A percentile compares a stretch with the other conserved stretches of the same genome.
phyloP scores from a whole-genome alignment of 1,140 invertebrate species.

The Microplitis demolitor region DNA sequence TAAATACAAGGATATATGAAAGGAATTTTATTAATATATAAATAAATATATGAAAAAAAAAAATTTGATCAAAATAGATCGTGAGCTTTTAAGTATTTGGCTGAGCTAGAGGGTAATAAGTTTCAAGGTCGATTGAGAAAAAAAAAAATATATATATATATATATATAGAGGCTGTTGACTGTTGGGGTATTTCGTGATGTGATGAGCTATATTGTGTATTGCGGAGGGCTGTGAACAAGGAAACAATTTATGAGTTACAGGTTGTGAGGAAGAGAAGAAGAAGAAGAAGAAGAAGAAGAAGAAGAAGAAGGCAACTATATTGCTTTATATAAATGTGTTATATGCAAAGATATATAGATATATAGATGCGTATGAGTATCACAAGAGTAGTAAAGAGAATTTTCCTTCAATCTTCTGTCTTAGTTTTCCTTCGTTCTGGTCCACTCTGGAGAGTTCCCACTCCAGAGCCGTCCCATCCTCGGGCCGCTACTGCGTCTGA shows the following conservation, averaged over 20 bases:
- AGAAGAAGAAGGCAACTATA: not conserved
- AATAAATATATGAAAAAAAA: too few species aligned
- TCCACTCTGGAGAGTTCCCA: constrained; percentile 42
- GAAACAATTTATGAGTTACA: constrained; percentile 21
- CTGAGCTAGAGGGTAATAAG: not conserved
- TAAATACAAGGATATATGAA: too few species aligned
- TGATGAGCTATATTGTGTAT: not conserved
- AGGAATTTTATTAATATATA: too few species aligned
- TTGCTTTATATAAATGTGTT: too few species aligned
- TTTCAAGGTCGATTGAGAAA: constrained; percentile 5
- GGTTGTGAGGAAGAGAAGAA: constrained; percentile 11
- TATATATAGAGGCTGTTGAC: too few species aligned
- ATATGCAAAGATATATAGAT: too few species aligned
- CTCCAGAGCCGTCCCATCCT: constrained; percentile 15
- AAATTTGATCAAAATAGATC: too few species aligned
- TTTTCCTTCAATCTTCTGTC: constrained; percentile 10
- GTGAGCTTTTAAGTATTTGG: too few species aligned
- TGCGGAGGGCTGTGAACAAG: not conserved
- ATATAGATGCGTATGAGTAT: too few species aligned
- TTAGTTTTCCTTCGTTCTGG: constrained; percentile 32
- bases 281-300: constrained; percentile 11
- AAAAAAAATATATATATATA: not conserved
- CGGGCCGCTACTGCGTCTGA: constrained; percentile 31
- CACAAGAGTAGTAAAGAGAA: not conserved
- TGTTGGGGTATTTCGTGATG: not conserved